Base-by-base conservation (phyloP, 2,888 invertebrate genomes). In the Pandemis corylana region DNA sequence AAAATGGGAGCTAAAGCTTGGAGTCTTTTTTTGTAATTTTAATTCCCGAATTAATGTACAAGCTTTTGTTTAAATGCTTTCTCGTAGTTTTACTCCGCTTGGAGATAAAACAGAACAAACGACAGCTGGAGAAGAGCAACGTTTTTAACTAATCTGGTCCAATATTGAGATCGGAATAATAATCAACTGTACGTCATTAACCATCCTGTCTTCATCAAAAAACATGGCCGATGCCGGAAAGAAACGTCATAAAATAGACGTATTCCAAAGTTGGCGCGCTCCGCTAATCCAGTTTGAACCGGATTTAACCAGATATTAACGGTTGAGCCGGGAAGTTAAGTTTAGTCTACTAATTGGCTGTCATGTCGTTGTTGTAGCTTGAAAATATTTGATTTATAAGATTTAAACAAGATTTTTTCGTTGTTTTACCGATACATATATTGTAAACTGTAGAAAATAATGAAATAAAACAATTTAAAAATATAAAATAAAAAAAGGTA, bases 241-340 rank as follows among this genome's bases (percentile, higher is more conserved):
- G 64, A 76, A 74, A 72, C 62, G 75, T 76, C 77, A 78, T 77
- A 77, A 79, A 78, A 78, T 77, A 77, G 77, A 68, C 76, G 81
- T 36, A 84, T 86, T 84, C 84, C 87, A 87, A 83, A 86, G 84
- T 85, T 83, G 83, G 78, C 69, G 80, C 83, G 81, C 82, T 81
- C 85, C 83, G 84, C 83, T 88, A 88, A 91, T 91, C 87, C 90
- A 90, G 90, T 91, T 90, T 89, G 86, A 79, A 83, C 85, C 84
- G 85, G 88, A 85, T 87, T 85, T 80, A 83, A 81, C 83, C 86
- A 85, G 87, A 88, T 87, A 88, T 88, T 85, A 87, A 85, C 80
- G 81, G 86, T 85, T 87, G 82, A 81, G 64, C 44, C 41, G 13
- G 53, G 53, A 53, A 68, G 64, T 64, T 49, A 15, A 44, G 59